phyloP scores from a whole-genome alignment of 1,140 invertebrate genomes.

The Megalopta genalis region DNA sequence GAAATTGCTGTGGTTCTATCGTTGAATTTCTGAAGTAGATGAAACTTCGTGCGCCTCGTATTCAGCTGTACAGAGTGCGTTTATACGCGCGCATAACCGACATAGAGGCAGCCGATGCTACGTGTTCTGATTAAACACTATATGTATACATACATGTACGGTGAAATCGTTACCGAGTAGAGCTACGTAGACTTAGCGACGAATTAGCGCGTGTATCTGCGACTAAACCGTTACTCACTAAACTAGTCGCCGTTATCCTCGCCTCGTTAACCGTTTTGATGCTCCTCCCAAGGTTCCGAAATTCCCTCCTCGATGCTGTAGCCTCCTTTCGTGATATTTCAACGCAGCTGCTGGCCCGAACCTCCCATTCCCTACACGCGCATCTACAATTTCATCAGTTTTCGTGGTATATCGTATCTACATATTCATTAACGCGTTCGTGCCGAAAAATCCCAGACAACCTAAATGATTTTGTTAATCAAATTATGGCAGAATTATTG shows the following conservation, averaged over 20 bases:
- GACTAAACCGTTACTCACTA: conserved; percentile 26
- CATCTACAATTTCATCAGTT: no score
- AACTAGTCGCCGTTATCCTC: conserved; percentile 30
- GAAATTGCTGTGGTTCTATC: conserved; percentile 34
- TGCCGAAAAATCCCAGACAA: no score
- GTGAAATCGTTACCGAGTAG: conserved; percentile 32
- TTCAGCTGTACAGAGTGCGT: conserved; percentile 40
- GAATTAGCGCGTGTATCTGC: conserved; percentile 36
- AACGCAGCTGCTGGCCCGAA: no score
- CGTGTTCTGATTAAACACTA: conserved; percentile 3
- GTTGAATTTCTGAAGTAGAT: conserved; percentile 39
- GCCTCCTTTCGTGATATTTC: no score
- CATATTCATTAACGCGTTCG: no score
- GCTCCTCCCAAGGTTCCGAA: not conserved
- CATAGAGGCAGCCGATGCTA: conserved; percentile 31
- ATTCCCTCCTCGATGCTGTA: not conserved
- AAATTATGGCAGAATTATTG: no score
- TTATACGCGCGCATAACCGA: conserved; percentile 54
- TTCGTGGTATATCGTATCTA: no score
- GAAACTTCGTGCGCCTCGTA: conserved; percentile 24
- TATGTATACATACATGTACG: not conserved
- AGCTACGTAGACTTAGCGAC: conserved; percentile 35
- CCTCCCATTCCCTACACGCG: no score
- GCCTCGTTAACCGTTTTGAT: conserved; percentile 26
- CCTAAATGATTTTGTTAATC: no score